Evolutionary conservation across 2,888 invertebrate species (phyloP), one percentile per base, ranked within the genome.

Genomic region (Oeneis ivallda): DNA sequence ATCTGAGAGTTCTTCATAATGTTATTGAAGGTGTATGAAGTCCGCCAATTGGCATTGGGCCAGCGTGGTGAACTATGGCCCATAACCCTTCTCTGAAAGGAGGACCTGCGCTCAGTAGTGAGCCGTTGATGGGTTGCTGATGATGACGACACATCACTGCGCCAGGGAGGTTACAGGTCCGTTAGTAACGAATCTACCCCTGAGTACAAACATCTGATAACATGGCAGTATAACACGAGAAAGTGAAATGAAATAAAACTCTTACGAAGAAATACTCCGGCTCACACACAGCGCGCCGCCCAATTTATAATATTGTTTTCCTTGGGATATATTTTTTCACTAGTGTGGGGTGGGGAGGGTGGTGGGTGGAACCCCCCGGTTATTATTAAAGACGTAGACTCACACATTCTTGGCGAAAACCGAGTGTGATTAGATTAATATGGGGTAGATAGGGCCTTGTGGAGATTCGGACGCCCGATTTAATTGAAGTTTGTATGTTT

Each of bases 241-340:
- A 77, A 86, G 85, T 87, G 85, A 87, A 89, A 87, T 86, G 85
- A 87, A 89, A 87, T 87, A 85, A 85, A 87, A 86, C 85, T 41
- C 39, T 17, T 7, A 43, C 19, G 61, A 41, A 47, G 56, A 61
- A 60, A 62, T 59, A 62, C 62, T 8, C 37, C 54, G 34, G 64
- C 70, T 72, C 82, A 79, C 86, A 85, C 84, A 85, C 83, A 80
- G 74, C 72, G 43, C 49, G 74, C 68, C 74, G 79, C 85, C 87
- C 91, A 91, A 92, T 92, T 92, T 92, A 92, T 92, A 92, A 92
- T 92, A 92, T 92, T 92, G 91, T 92, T 92, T 92, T 91, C 91
- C 87, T 89, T 82, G 73, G 87, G 89, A 89, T 90, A 90, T 91
- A 90, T 92, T 92, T 92, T 92, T 92, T 90, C 91, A 91, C 89